Percentiles rank a stretch among this genome's conserved stretches.
phyloP scores from a whole-genome alignment of 2,113 vertebrate species.

The Chlamydotis undulata region DNA sequence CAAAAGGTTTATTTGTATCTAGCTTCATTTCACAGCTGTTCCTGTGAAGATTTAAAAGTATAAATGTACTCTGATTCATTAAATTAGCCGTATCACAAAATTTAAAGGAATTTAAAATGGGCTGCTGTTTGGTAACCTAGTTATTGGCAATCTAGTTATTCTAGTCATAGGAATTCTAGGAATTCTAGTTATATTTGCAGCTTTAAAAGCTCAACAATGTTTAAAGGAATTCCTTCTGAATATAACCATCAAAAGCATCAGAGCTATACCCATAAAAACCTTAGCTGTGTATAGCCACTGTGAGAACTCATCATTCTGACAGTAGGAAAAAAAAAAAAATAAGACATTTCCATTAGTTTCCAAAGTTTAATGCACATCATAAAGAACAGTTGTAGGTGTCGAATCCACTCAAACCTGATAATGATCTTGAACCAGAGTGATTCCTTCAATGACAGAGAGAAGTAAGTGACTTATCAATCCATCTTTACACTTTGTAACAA shows the following conservation, averaged over 20 bases:
- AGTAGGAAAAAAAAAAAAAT: neutral
- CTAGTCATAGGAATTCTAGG: neutral
- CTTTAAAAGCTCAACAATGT: neutral
- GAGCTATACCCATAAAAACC: neutral
- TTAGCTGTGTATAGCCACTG: neutral
- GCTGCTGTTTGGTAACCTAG: neutral
- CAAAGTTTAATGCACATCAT: neutral
- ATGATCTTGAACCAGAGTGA: neutral
- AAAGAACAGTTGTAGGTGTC: neutral
- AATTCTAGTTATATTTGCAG: neutral
- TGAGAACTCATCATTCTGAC: neutral
- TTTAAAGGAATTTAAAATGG: neutral
- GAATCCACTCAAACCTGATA: slow-evolving; percentile 65
- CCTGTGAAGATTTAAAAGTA: neutral
- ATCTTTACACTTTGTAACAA: neutral
- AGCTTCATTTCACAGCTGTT: neutral
- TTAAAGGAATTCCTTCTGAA: neutral
- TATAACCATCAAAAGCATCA: neutral
- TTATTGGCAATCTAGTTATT: neutral
- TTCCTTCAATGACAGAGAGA: slow-evolving; percentile 16
- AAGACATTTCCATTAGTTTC: neutral
- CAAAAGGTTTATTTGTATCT: neutral
- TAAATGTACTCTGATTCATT: neutral
- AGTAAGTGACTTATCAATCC: neutral
- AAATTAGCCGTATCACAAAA: neutral